phyloP scores from a whole-genome alignment of 1,140 invertebrate genomes.

The Cydia pomonella region DNA sequence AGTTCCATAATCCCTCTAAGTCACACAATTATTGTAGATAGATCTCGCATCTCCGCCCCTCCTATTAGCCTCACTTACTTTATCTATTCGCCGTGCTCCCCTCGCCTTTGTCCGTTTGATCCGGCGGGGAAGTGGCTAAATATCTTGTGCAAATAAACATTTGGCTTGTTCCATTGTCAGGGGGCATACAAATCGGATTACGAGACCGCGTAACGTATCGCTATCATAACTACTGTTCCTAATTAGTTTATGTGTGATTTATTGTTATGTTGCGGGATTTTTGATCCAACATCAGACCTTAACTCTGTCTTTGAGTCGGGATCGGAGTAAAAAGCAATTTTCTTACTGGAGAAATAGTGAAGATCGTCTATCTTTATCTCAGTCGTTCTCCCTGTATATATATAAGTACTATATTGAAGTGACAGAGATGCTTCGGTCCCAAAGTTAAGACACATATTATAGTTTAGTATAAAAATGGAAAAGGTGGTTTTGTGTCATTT shows the following conservation, averaged over 20 bases:
- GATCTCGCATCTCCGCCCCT: slow-evolving; percentile 65
- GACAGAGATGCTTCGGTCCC: no score
- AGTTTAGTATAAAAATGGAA: no score
- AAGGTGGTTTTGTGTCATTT: no score
- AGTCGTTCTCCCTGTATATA: no score
- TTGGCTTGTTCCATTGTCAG: slow-evolving; percentile 68
- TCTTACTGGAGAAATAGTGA: no score
- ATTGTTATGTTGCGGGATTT: not conserved
- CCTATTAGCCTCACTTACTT: slow-evolving; percentile 68
- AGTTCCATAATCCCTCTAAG: slow-evolving; percentile 54
- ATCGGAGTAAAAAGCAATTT: no score
- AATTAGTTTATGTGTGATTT: slow-evolving; percentile 59
- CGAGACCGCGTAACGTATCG: slow-evolving; percentile 52
- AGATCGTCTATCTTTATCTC: no score
- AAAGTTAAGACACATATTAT: no score
- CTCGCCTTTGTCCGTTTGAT: slow-evolving; percentile 69
- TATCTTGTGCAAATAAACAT: slow-evolving; percentile 80
- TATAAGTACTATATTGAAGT: no score
- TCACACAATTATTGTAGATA: slow-evolving; percentile 62
- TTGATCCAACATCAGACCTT: not conserved
- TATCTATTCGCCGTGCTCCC: slow-evolving; percentile 53
- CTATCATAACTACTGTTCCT: slow-evolving; percentile 51
- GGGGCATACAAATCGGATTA: slow-evolving; percentile 74
- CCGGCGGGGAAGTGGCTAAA: slow-evolving; percentile 77
- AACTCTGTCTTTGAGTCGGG: not conserved